A percentile compares a stretch with the other conserved stretches of the same genome.
These are phyloP conservation scores for Pristionchus mayeri DNA, from an alignment of 2,888 invertebrate species.

Conservation along the genomic window DNA sequence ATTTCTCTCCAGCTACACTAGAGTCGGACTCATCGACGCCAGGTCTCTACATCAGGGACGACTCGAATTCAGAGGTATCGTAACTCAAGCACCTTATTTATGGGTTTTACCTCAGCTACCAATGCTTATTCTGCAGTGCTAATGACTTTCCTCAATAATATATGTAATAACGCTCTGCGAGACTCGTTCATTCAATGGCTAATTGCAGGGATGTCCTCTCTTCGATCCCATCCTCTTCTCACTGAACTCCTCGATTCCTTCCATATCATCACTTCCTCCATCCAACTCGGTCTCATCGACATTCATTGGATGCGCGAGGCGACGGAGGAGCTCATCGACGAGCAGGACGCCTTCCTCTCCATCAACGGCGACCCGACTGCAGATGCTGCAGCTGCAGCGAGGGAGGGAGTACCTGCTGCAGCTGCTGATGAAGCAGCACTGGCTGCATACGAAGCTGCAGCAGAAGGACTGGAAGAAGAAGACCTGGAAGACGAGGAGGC, in stretches of 20 bases:
- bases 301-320: background rate
- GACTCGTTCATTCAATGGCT: too few relatives aligned
- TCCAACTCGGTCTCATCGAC: background rate
- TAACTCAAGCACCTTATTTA: too few relatives aligned
- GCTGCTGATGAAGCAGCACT: too few relatives aligned
- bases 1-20: background rate
- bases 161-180: too few relatives aligned
- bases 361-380: background rate
- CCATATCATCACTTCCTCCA: background rate
- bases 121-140: background rate
- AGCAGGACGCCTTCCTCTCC: background rate
- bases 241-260: background rate
- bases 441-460: background rate
- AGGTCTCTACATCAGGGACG: background rate
- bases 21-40: background rate
- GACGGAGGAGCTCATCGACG: background rate
- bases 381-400: background rate
- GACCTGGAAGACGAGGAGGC: background rate
- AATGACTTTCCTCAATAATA: too few relatives aligned
- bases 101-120: background rate
- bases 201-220: background rate
- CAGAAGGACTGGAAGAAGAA: background rate
- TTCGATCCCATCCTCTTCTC: background rate
- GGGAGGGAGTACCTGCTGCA: too few relatives aligned
- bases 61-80: background rate